Conservation (phyloP, 2,888 invertebrate species). For the Agrochola macilenta region DNA sequence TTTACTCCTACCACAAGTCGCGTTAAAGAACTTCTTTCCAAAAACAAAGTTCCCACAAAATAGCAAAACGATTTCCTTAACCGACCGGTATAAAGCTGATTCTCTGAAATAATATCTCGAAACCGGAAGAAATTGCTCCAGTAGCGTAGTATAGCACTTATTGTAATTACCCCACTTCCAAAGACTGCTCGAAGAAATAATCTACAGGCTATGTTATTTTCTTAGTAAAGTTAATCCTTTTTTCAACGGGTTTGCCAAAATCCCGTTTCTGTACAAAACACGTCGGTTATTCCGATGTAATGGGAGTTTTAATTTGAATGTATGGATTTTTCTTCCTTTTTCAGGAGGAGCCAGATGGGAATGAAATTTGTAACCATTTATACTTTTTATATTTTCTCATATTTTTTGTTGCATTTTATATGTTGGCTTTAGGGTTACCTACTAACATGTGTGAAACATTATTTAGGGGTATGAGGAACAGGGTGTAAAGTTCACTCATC, state of each 20-base stretch:
- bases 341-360: neutral
- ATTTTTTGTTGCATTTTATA: neutral
- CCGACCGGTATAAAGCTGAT: neutral
- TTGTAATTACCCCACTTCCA: neutral
- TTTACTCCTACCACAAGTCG: too few relatives aligned
- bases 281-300: neutral
- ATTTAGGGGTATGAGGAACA: too few relatives aligned
- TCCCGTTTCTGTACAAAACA: slow-evolving; percentile 16
- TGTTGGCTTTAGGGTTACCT: neutral
- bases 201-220: neutral
- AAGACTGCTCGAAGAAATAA: slow-evolving; percentile 3
- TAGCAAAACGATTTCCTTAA: too few relatives aligned
- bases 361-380: slow-evolving; percentile 33
- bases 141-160: neutral
- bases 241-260: neutral
- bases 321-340: slow-evolving; percentile 2
- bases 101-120: slow-evolving; percentile 10
- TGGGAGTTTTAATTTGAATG: slow-evolving; percentile 38
- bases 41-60: too few relatives aligned
- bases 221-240: neutral
- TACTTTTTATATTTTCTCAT: slow-evolving; percentile 2
- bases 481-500: too few relatives aligned
- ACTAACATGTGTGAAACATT: neutral
- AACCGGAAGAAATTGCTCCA: neutral
- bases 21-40: too few relatives aligned